Conservation (phyloP, 2,888 invertebrate species). For the Vesta saturnalis region DNA sequence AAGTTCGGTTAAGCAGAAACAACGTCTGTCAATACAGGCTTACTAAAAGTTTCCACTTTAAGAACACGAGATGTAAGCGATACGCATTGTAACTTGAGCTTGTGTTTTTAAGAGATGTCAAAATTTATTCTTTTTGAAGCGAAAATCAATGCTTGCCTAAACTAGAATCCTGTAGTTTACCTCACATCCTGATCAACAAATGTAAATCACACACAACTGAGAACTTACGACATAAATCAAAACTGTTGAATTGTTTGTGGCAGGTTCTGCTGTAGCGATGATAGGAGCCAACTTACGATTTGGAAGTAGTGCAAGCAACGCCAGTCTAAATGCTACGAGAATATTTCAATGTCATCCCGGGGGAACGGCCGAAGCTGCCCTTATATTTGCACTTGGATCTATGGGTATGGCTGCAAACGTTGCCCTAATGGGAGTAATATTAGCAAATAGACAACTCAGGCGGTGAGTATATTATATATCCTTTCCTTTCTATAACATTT, state of each 20-base stretch:
- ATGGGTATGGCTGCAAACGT: slow-evolving; percentile 85
- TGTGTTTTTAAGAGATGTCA: background rate
- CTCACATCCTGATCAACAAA: background rate
- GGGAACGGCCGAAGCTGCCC: slow-evolving; percentile 80
- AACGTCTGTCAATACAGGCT: background rate
- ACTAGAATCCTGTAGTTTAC: too few relatives aligned
- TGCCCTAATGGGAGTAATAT: slow-evolving; percentile 82
- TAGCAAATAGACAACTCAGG: slow-evolving; percentile 80
- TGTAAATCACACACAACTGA: background rate
- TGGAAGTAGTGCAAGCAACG: slow-evolving; percentile 74
- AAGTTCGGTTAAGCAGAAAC: too few relatives aligned
- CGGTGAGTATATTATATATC: slow-evolving; percentile 72
- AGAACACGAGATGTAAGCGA: background rate
- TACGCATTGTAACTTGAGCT: background rate
- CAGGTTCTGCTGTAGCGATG: slow-evolving; percentile 80
- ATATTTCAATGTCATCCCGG: slow-evolving; percentile 83
- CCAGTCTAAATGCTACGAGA: slow-evolving; percentile 74
- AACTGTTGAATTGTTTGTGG: slow-evolving; percentile 38
- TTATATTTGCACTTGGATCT: slow-evolving; percentile 79
- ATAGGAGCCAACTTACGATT: slow-evolving; percentile 80
- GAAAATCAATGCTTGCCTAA: background rate
- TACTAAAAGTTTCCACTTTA: background rate
- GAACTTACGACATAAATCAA: slow-evolving; percentile 1
- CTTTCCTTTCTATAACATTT: too few relatives aligned
- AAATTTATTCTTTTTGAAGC: background rate